A percentile compares a stretch with the other conserved stretches of the same genome.
Conservation (phyloP, 2,888 invertebrate species). For the Xylota sylvarum region DNA sequence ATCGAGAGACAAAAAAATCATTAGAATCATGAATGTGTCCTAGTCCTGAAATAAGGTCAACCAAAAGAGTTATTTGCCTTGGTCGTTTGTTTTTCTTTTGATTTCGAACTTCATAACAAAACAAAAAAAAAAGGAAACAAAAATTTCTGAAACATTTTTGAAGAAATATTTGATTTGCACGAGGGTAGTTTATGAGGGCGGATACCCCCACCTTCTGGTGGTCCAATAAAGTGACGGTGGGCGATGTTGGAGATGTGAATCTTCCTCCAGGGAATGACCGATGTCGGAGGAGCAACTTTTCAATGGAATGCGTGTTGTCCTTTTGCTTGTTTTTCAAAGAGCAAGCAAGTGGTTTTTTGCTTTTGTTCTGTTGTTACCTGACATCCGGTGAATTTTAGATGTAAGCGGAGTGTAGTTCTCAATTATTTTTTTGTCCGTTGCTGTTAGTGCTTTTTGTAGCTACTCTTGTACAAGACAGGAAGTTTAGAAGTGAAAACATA, state of each 20-base stretch:
- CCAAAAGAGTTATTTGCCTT: background rate
- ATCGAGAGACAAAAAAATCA: background rate
- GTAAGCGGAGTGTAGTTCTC: slow-evolving; percentile 26
- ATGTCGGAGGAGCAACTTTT: slow-evolving; percentile 47
- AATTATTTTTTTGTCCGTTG: background rate
- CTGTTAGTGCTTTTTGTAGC: background rate
- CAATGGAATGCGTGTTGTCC: slow-evolving; percentile 52
- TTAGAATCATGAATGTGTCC: background rate
- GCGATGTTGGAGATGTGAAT: background rate
- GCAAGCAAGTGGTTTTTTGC: background rate
- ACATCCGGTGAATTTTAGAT: slow-evolving; percentile 50
- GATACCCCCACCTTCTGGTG: background rate
- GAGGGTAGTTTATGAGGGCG: background rate
- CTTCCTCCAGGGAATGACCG: slow-evolving; percentile 26
- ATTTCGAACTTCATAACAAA: background rate
- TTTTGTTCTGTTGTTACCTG: background rate
- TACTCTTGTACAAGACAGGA: slow-evolving; percentile 9
- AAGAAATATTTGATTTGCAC: slow-evolving; percentile 40
- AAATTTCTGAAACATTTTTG: slow-evolving; percentile 24
- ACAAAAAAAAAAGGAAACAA: slow-evolving; percentile 22
- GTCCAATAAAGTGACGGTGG: background rate
- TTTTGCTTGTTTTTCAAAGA: slow-evolving; percentile 23
- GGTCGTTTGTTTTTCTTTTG: background rate
- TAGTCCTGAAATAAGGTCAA: slow-evolving; percentile 3
- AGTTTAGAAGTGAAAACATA: slow-evolving; percentile 16